Evolutionary conservation across 2,113 vertebrate species (phyloP), one percentile per base, ranked within the genome.

Genomic region (Emydocephalus ijimae): DNA sequence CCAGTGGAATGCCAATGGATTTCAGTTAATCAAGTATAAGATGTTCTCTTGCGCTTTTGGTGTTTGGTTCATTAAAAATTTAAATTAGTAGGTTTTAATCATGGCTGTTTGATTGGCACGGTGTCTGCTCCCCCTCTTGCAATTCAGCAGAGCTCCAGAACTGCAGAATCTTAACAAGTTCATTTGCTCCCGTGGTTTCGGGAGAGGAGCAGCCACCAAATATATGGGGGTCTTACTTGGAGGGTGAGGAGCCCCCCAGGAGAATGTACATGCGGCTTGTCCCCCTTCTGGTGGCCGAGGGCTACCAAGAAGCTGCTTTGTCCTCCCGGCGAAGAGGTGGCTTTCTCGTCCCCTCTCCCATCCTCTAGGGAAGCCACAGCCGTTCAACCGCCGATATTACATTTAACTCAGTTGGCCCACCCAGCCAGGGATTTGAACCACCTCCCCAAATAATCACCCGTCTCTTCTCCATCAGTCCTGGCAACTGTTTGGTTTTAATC

Each of bases 111-210:
- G 85, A 88, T n/a, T 64, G 91, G 55, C 56, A 64, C 14, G 24
- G 26, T 87, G 20, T 39, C 64, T 52, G 11, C 85, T 59, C 29
- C 34, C 0, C 0, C 0, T 0, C 23, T 45, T 2, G 0, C 23
- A 34, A 20, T 1, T 61, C 88, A 1, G 56, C 1, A 1, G 85
- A 93, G 89, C 74, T 69, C 74, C 91, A 59, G 90, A 93, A 94
- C 74, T 61, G 69, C 92, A 45, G 88, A 39, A 93, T 81, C 94
- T 91, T 94, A 92, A 89, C 92, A 24, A 90, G 91, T 93, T 6
- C 15, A 10, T 94, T 93, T 90, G 43, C 56, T 56, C 48, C 29
- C 85, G 2, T 88, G 94, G 90, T 45, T 86, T 57, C 52, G 94
- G 61, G 93, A 85, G 57, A 61, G 89, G 92, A 2, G 87, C 90